Conservation (phyloP, 2,797 vertebrate genomes). For the Acipenser ruthenus region DNA sequence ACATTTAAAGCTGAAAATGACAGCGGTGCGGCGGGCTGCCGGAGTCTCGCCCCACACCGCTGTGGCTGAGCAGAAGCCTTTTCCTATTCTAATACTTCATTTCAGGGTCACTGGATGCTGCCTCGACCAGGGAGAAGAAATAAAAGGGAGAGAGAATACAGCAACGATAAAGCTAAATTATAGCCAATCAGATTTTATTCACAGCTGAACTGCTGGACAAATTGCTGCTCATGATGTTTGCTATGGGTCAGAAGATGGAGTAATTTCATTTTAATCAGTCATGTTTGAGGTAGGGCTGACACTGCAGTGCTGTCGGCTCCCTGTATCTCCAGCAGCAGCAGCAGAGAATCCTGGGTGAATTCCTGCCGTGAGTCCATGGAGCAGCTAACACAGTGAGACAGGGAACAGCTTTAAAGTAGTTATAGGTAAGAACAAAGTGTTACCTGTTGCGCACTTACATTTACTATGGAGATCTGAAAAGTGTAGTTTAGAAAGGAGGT, state of each 20-base stretch:
- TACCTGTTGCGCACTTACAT: too few relatives aligned
- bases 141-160: slow-evolving; percentile 35
- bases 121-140: slow-evolving; percentile 7
- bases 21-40: not conserved
- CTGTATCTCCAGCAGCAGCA: slow-evolving; percentile 10
- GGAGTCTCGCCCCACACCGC: not conserved
- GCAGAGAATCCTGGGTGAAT: slow-evolving; percentile 17
- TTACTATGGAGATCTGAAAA: too few relatives aligned
- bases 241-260: slow-evolving; percentile 75
- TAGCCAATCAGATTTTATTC: slow-evolving; percentile 83
- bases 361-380: slow-evolving; percentile 37
- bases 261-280: slow-evolving; percentile 89
- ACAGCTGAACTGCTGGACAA: slow-evolving; percentile 83
- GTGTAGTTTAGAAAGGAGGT: too few relatives aligned
- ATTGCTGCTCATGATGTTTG: slow-evolving; percentile 76
- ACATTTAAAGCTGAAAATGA: not conserved
- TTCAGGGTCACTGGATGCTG: slow-evolving; percentile 48
- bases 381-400: slow-evolving; percentile 33
- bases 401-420: slow-evolving; percentile 44
- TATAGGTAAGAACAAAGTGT: slow-evolving; percentile 28
- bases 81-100: slow-evolving; percentile 54
- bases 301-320: slow-evolving; percentile 23
- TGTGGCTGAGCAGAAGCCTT: slow-evolving; percentile 33
- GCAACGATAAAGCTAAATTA: slow-evolving; percentile 76
- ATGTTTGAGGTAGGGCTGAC: slow-evolving; percentile 61